phyloP scores from a whole-genome alignment of 2,113 vertebrate species.

The Salvelinus namaycush region DNA sequence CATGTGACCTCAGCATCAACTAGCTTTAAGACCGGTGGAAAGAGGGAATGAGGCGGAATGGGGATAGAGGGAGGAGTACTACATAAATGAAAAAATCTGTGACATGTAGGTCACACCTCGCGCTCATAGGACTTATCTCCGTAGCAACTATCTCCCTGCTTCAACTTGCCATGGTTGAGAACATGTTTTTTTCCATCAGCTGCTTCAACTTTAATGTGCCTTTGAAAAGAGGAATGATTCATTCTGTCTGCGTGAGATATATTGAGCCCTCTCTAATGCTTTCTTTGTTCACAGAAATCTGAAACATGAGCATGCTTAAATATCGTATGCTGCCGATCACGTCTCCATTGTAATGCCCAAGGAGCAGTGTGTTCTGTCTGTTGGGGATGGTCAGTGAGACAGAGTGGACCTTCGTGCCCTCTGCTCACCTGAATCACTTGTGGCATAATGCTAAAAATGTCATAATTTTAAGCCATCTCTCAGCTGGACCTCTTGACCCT shows the following conservation, averaged over 20 bases:
- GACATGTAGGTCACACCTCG: constrained; percentile 61
- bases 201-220: constrained; percentile 57
- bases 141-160: constrained; percentile 60
- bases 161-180: constrained; percentile 43
- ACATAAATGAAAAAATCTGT: constrained; percentile 36
- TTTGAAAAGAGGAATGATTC: constrained; percentile 45
- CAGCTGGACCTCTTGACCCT: constrained; percentile 42
- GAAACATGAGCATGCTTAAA: constrained; percentile 10
- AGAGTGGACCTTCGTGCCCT: constrained; percentile 30
- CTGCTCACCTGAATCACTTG: constrained; percentile 40
- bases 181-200: constrained; percentile 40
- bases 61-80: constrained; percentile 41
- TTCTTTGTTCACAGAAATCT: constrained; percentile 26
- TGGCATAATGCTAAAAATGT: constrained; percentile 56
- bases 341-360: neutral
- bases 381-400: constrained; percentile 6
- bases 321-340: constrained; percentile 35
- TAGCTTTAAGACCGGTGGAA: constrained; percentile 36
- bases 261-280: constrained; percentile 17
- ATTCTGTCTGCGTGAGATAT: constrained; percentile 30
- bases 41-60: neutral
- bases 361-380: constrained; percentile 22
- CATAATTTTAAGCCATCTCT: constrained; percentile 51
- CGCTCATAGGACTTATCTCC: constrained; percentile 59
- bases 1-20: constrained; percentile 50